These are phyloP conservation scores for Lamproptera curius DNA, from an alignment of 2,888 invertebrate species.

Conservation along the genomic window DNA sequence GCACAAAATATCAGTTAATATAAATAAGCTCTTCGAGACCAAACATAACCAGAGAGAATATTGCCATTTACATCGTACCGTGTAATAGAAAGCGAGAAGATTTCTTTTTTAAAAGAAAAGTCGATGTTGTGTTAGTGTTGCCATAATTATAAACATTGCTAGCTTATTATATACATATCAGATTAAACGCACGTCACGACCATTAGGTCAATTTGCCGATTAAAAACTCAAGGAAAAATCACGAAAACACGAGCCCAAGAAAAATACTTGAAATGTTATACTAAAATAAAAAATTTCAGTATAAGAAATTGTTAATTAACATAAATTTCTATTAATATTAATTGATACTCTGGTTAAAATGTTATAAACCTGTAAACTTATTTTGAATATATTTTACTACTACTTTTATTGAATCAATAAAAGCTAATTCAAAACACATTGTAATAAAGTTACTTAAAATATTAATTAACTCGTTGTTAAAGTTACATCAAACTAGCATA, in stretches of 20 bases:
- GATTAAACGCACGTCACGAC: background rate
- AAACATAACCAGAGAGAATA: background rate
- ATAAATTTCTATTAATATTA: background rate
- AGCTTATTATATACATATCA: background rate
- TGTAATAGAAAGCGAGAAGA: slow-evolving; percentile 4
- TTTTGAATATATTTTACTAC: background rate
- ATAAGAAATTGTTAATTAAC: background rate
- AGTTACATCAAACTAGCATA: background rate
- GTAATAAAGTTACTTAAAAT: too few relatives aligned
- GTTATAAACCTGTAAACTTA: too few relatives aligned
- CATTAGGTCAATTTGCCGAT: background rate
- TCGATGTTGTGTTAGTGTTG: background rate
- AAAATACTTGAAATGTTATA: too few relatives aligned
- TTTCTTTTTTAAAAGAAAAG: slow-evolving; percentile 7
- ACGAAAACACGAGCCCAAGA: too few relatives aligned
- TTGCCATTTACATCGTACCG: too few relatives aligned
- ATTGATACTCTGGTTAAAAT: too few relatives aligned
- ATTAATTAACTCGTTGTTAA: background rate
- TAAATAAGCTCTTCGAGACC: too few relatives aligned
- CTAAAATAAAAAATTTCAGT: too few relatives aligned
- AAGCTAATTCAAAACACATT: too few relatives aligned
- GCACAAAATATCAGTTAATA: too few relatives aligned
- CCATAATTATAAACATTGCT: background rate
- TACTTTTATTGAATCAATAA: slow-evolving; percentile 34
- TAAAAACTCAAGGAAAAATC: background rate